Evolutionary conservation across 37 sponge, comb jelly and placozoan genomes (phyloP).

Genomic region (Cladorhizidae sp.): DNA sequence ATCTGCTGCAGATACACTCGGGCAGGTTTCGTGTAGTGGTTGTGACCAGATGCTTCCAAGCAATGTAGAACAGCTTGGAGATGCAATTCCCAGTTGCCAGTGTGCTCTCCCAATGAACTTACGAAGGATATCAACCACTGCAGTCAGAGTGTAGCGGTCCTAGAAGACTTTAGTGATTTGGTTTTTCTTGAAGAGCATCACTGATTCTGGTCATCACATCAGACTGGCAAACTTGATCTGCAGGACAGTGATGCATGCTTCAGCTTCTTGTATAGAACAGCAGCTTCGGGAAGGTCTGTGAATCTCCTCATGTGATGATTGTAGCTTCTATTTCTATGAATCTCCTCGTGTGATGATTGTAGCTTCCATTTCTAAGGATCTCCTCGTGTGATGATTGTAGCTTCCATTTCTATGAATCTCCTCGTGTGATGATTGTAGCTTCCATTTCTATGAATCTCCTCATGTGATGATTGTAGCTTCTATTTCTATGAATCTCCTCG

Average conservation of each 20-base stretch:
- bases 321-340: no score
- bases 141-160: constrained; percentile 36
- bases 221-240: constrained; percentile 10
- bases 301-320: no score
- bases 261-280: constrained; percentile 8
- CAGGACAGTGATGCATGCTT: constrained; percentile 1
- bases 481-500: no score
- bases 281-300: constrained; percentile 4
- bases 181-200: constrained; percentile 5
- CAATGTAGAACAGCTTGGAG: constrained; percentile 33
- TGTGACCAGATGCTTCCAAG: constrained; percentile 37
- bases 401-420: no score
- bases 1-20: constrained; percentile 28
- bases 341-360: no score
- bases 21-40: constrained; percentile 37
- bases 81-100: constrained; percentile 50
- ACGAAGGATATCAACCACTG: constrained; percentile 52
- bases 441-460: no score
- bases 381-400: no score
- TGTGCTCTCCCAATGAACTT: constrained; percentile 29
- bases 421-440: no score
- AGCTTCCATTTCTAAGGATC: no score
- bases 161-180: no score
- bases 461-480: no score
- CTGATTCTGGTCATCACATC: constrained; percentile 17